These are phyloP conservation scores for Leuciscus idus DNA, from an alignment of 2,113 vertebrate species.

Conservation along the genomic window DNA sequence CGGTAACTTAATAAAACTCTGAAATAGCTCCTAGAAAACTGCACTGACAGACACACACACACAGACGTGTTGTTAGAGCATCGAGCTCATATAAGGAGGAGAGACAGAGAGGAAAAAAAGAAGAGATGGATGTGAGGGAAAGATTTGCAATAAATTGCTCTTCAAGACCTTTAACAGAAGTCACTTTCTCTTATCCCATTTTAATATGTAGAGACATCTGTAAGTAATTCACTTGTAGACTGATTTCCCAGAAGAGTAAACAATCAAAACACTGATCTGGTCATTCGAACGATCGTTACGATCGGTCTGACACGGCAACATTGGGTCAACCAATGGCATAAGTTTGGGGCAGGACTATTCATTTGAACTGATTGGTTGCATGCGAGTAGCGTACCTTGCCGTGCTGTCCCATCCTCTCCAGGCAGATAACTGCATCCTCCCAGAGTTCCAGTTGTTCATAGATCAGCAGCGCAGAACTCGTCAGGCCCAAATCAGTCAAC, in stretches of 20 bases:
- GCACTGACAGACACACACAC: neutral
- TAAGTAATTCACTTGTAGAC: neutral
- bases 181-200: neutral
- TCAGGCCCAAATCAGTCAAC: conserved; percentile 90
- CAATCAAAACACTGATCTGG: neutral
- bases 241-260: neutral
- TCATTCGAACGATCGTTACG: neutral
- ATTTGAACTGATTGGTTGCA: neutral
- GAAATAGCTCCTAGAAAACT: conserved; percentile 26
- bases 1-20: conserved; percentile 63
- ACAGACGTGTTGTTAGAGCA: neutral
- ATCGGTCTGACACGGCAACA: neutral
- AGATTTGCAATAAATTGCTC: neutral
- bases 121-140: neutral
- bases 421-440: conserved; percentile 95
- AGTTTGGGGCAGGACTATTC: neutral
- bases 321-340: neutral
- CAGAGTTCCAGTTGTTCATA: conserved; percentile 94
- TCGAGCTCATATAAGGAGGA: neutral
- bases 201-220: neutral
- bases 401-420: conserved; percentile 90
- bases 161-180: neutral
- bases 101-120: neutral
- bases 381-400: conserved; percentile 83
- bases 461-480: conserved; percentile 88